phyloP scores from a whole-genome alignment of 2,113 vertebrate genomes.

The Solea senegalensis region DNA sequence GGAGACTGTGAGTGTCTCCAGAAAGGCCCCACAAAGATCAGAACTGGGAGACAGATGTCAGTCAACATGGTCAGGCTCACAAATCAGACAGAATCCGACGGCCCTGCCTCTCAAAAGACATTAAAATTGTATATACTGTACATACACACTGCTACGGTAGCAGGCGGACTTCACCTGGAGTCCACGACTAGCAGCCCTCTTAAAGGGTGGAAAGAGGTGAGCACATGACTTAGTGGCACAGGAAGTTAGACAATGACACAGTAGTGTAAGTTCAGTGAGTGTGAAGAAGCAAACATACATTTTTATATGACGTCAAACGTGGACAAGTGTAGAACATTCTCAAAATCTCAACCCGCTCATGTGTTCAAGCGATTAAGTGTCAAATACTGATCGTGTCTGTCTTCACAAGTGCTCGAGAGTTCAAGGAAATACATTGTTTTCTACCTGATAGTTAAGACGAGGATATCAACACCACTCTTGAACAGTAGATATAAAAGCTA shows the following conservation, averaged over 20 bases:
- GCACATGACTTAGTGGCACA: constrained; percentile 32
- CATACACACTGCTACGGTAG: constrained; percentile 33
- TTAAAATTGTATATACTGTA: constrained; percentile 19
- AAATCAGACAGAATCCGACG: constrained; percentile 36
- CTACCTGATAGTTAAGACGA: neutral
- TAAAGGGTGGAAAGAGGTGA: constrained; percentile 37
- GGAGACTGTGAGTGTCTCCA: constrained; percentile 29
- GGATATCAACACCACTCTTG: neutral
- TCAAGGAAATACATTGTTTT: neutral
- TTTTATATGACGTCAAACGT: neutral
- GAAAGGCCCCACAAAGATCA: constrained; percentile 37
- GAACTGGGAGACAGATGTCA: constrained; percentile 29
- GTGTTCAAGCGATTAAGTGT: constrained; percentile 18
- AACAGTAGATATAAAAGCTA: neutral
- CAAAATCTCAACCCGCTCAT: constrained; percentile 31
- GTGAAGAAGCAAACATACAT: constrained; percentile 14
- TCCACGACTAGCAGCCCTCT: constrained; percentile 43
- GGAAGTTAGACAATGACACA: constrained; percentile 23
- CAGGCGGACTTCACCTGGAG: constrained; percentile 38
- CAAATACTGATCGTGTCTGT: constrained; percentile 11
- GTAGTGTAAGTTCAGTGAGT: constrained; percentile 24
- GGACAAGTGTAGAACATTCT: constrained; percentile 29
- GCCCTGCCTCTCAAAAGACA: constrained; percentile 39
- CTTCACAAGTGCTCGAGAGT: constrained; percentile 49
- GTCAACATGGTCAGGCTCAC: constrained; percentile 27